Conservation (phyloP, 2,797 vertebrate species). For the Allobates femoralis region DNA sequence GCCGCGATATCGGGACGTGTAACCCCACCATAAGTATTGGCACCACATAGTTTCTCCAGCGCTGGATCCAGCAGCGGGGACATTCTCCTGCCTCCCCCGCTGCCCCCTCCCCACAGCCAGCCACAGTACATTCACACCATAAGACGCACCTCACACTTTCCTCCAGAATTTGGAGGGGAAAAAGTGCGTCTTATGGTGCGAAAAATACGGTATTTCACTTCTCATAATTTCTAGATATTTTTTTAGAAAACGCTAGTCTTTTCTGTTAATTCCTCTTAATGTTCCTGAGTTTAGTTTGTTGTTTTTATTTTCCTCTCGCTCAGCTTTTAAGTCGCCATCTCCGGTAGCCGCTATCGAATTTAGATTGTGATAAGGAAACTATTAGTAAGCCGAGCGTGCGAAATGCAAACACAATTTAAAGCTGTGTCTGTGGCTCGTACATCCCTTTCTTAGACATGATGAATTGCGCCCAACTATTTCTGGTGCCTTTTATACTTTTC, state of each 20-base stretch:
- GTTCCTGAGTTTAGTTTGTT: not conserved
- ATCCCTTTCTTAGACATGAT: conserved; percentile 49
- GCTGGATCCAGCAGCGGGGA: no score
- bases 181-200: no score
- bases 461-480: conserved; percentile 28
- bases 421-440: not conserved
- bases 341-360: conserved; percentile 7
- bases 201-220: no score
- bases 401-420: conserved; percentile 49
- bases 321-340: conserved; percentile 12
- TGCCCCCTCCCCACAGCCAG: no score
- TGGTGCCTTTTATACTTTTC: conserved; percentile 22
- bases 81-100: no score
- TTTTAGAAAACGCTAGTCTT: not conserved
- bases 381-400: conserved; percentile 38
- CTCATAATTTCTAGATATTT: no score
- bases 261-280: not conserved
- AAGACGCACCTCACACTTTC: no score
- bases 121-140: no score
- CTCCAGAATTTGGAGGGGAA: no score
- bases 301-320: not conserved
- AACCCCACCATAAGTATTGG: no score
- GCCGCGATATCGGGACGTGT: no score
- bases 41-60: no score
- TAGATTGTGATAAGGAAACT: conserved; percentile 41